Conservation (phyloP, 2,113 vertebrate species). For the Phycodurus eques region DNA sequence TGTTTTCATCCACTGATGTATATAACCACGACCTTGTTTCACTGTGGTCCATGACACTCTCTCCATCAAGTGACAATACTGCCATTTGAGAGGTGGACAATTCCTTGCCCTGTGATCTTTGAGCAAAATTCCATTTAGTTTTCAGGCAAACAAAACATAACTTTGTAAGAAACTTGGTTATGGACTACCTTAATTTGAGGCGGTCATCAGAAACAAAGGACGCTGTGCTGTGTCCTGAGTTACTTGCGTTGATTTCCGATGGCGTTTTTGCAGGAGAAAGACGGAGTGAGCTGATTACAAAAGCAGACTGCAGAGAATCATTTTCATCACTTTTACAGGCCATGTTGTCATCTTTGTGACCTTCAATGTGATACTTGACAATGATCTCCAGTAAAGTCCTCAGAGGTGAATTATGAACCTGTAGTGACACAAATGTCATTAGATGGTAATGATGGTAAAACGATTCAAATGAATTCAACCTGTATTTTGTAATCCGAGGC, state of each 20-base stretch:
- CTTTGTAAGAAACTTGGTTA: not conserved
- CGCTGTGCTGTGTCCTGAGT: not conserved
- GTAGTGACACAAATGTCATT: slow-evolving; percentile 20
- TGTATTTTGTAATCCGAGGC: not conserved
- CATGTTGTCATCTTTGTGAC: slow-evolving; percentile 38
- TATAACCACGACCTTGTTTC: slow-evolving; percentile 6
- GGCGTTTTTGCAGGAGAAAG: slow-evolving; percentile 18
- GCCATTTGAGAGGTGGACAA: slow-evolving; percentile 26
- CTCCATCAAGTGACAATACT: slow-evolving; percentile 40
- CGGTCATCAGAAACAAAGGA: slow-evolving; percentile 8
- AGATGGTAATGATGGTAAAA: not conserved
- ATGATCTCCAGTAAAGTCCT: slow-evolving; percentile 91
- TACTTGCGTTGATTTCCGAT: slow-evolving; percentile 4
- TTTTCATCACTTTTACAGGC: slow-evolving; percentile 18
- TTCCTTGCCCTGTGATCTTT: slow-evolving; percentile 56
- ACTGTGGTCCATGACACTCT: slow-evolving; percentile 41
- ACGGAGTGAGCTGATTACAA: not conserved
- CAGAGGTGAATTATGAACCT: slow-evolving; percentile 72
- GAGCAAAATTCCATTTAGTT: slow-evolving; percentile 11
- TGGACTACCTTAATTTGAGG: slow-evolving; percentile 39
- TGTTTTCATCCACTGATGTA: slow-evolving; percentile 53
- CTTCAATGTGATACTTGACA: slow-evolving; percentile 81
- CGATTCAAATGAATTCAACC: not conserved
- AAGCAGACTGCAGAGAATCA: not conserved
- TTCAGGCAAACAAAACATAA: not conserved